These are phyloP conservation scores for Hypothenemus hampei DNA, from an alignment of 1,140 invertebrate genomes.

Conservation along the genomic window DNA sequence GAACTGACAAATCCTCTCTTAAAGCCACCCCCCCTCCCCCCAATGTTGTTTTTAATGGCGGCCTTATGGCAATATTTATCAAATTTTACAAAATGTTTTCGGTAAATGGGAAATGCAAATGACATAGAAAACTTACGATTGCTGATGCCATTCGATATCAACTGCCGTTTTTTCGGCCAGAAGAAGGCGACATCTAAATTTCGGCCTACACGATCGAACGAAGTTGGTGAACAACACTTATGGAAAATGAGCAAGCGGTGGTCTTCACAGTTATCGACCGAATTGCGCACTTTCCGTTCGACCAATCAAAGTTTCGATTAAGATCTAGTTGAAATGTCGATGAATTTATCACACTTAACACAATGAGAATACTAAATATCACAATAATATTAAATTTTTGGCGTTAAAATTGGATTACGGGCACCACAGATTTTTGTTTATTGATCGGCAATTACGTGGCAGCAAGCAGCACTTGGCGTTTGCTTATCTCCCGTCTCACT, in stretches of 20 bases:
- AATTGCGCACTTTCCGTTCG: conserved; percentile 31
- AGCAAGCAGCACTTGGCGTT: conserved; percentile 22
- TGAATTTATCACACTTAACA: conserved; percentile 39
- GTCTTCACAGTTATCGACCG: too few relatives aligned
- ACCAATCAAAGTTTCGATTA: conserved; percentile 21
- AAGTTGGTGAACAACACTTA: too few relatives aligned
- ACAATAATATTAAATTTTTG: conserved; percentile 45
- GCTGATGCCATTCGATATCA: conserved; percentile 38
- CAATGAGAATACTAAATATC: conserved; percentile 46
- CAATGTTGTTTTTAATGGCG: too few relatives aligned
- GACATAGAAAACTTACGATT: conserved; percentile 40
- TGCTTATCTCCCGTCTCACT: neutral
- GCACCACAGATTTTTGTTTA: conserved; percentile 40
- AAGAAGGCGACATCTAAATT: conserved; percentile 34
- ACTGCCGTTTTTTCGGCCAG: conserved; percentile 32
- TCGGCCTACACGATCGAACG: conserved; percentile 32
- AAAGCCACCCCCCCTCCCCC: too few relatives aligned
- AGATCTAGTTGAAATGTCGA: conserved; percentile 33
- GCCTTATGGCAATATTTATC: too few relatives aligned
- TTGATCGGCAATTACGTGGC: conserved; percentile 44
- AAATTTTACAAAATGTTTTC: too few relatives aligned
- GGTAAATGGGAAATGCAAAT: too few relatives aligned
- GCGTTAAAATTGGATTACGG: conserved; percentile 44
- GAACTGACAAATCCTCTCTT: too few relatives aligned
- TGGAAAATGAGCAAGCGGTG: too few relatives aligned